phyloP scores from a whole-genome alignment of 2,888 invertebrate genomes.

The Aricia artaxerxes region DNA sequence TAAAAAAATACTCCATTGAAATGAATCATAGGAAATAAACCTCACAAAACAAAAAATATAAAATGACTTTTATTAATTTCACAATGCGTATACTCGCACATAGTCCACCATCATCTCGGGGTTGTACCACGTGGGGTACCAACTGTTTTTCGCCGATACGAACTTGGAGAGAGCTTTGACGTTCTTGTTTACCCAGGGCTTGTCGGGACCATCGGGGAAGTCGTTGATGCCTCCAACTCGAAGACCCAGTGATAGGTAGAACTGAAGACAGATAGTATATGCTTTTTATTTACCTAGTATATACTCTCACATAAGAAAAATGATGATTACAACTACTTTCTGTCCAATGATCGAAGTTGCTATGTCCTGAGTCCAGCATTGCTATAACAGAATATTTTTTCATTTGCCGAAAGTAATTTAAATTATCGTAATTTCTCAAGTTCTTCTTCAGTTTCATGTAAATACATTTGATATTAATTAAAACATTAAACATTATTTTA shows the following conservation, averaged over 20 bases:
- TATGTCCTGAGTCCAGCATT: too few species aligned
- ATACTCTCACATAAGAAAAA: too few species aligned
- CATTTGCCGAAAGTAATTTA: too few species aligned
- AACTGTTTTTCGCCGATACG: slow-evolving; percentile 80
- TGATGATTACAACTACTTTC: too few species aligned
- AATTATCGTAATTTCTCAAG: too few species aligned
- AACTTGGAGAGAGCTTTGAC: slow-evolving; percentile 83
- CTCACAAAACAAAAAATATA: neutral
- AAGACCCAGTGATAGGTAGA: slow-evolving; percentile 88
- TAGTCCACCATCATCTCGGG: slow-evolving; percentile 81
- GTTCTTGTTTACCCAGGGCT: slow-evolving; percentile 88
- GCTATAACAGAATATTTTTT: too few species aligned
- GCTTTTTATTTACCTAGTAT: too few species aligned
- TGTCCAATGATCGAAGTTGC: too few species aligned
- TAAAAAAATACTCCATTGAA: too few species aligned
- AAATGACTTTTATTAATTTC: slow-evolving; percentile 37
- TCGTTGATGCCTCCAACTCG: slow-evolving; percentile 89
- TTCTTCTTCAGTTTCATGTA: too few species aligned
- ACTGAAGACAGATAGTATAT: slow-evolving; percentile 64
- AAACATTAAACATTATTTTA: too few species aligned
- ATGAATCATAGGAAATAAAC: neutral
- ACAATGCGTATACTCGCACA: slow-evolving; percentile 80
- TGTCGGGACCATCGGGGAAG: slow-evolving; percentile 83
- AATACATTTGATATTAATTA: too few species aligned
- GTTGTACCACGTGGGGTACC: slow-evolving; percentile 84